Conservation (phyloP, 2,113 vertebrate species). For the Sinocyclocheilus anshuiensis region DNA sequence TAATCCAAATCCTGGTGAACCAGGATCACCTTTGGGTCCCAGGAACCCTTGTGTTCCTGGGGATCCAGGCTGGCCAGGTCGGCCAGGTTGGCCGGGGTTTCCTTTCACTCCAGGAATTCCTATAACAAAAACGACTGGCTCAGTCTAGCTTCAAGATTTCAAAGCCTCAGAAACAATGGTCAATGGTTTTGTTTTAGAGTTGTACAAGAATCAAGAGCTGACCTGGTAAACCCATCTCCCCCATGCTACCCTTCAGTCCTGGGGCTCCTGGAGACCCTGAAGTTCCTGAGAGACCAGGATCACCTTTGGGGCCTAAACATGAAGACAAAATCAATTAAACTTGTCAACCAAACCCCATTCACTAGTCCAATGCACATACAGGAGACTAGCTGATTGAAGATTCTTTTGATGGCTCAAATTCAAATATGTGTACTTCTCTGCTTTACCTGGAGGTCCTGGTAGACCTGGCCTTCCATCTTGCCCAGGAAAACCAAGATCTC, state of each 20-base stretch:
- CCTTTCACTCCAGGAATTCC: conserved; percentile 87
- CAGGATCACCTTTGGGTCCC: conserved; percentile 91
- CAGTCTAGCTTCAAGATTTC: conserved; percentile 16
- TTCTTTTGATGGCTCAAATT: background rate
- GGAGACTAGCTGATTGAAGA: background rate
- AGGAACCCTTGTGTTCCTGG: conserved; percentile 82
- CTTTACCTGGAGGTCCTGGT: conserved; percentile 83
- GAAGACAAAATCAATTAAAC: background rate
- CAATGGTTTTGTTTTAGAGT: background rate
- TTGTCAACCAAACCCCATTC: background rate
- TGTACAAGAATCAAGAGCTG: background rate
- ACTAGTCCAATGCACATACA: background rate
- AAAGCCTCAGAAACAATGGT: background rate
- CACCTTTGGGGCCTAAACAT: conserved; percentile 86
- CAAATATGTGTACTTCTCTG: background rate
- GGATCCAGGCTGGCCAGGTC: conserved; percentile 80
- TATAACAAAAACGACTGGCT: conserved; percentile 59
- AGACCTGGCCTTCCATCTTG: conserved; percentile 81
- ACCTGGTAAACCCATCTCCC: conserved; percentile 98
- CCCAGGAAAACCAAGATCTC: conserved; percentile 81
- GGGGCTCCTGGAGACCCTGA: conserved; percentile 79
- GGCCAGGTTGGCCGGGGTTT: conserved; percentile 76
- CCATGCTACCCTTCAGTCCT: conserved; percentile 87
- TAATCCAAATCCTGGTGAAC: conserved; percentile 77
- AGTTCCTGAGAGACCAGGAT: conserved; percentile 80